Percentiles rank a stretch among this genome's conserved stretches.
These are phyloP conservation scores for Neoseiulus cucumeris DNA, from an alignment of 1,140 invertebrate species.

Conservation along the genomic window DNA sequence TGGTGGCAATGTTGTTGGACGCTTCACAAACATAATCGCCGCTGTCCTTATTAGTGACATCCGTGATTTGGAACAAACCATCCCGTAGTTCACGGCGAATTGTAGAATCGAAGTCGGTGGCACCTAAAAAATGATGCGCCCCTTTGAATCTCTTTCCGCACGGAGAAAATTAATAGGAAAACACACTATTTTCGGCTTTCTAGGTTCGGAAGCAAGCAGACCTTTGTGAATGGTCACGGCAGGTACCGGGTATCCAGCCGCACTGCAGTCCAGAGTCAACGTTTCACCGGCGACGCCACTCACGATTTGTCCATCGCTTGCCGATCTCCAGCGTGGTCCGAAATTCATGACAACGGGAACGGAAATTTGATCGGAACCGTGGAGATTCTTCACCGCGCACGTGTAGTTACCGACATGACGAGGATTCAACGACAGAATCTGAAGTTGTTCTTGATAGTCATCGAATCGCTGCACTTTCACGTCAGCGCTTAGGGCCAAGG, in stretches of 20 bases:
- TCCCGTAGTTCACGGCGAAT: too few relatives aligned
- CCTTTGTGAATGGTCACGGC: conserved; percentile 68
- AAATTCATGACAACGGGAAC: not conserved
- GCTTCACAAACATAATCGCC: not conserved
- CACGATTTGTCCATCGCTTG: conserved; percentile 37
- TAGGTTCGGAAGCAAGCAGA: too few relatives aligned
- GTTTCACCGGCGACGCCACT: conserved; percentile 77
- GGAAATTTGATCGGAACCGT: conserved; percentile 13
- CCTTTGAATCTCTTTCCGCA: too few relatives aligned
- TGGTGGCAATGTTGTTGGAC: not conserved
- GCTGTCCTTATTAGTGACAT: not conserved
- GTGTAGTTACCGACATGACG: conserved; percentile 25
- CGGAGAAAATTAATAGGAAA: too few relatives aligned
- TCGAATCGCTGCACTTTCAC: not conserved
- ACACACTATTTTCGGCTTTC: too few relatives aligned
- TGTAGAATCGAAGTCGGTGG: too few relatives aligned
- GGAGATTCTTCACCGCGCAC: conserved; percentile 19
- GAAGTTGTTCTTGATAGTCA: not conserved
- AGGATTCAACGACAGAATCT: not conserved
- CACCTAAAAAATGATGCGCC: too few relatives aligned
- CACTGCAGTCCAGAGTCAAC: conserved; percentile 66
- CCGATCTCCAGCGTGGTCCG: not conserved
- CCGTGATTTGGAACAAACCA: conserved; percentile 26
- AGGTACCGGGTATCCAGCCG: conserved; percentile 78
- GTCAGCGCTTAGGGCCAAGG: not conserved